phyloP scores from a whole-genome alignment of 2,888 invertebrate species.

The Tribolium freemani region DNA sequence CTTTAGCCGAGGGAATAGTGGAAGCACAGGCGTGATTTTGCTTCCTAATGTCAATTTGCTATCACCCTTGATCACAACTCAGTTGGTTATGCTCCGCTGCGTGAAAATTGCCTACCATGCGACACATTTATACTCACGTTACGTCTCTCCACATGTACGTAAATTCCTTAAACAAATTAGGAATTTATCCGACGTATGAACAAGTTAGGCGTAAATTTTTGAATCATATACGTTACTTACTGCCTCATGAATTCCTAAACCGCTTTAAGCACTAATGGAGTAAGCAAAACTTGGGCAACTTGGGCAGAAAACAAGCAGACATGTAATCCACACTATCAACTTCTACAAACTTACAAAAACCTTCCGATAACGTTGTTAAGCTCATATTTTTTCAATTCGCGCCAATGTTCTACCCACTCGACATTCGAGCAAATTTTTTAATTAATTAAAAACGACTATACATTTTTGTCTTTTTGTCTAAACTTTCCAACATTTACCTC shows the following conservation, averaged over 20 bases:
- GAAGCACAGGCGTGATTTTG: constrained; percentile 12
- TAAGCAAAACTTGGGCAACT: constrained; percentile 19
- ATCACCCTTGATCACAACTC: constrained; percentile 16
- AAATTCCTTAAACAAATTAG: too few species aligned
- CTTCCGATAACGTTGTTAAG: background rate
- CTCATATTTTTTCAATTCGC: background rate
- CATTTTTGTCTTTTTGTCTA: background rate
- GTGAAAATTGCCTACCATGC: background rate
- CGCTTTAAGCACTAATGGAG: constrained; percentile 2
- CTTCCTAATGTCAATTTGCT: constrained; percentile 27
- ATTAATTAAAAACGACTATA: background rate
- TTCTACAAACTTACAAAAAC: background rate
- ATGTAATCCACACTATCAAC: constrained; percentile 6
- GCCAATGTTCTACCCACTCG: too few species aligned
- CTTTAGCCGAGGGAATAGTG: constrained; percentile 37
- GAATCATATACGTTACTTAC: constrained; percentile 1
- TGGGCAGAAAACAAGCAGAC: constrained; percentile 23
- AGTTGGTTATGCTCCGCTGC: constrained; percentile 1
- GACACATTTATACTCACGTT: background rate
- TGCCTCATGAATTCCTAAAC: constrained; percentile 2
- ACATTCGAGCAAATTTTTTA: background rate
- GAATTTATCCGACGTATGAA: too few species aligned
- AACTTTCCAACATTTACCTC: background rate
- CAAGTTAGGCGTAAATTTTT: too few species aligned
- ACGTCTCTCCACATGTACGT: too few species aligned